Percentiles rank a stretch among this genome's conserved stretches.
phyloP scores from a whole-genome alignment of 2,888 invertebrate species.

The Teleiodes luculella region DNA sequence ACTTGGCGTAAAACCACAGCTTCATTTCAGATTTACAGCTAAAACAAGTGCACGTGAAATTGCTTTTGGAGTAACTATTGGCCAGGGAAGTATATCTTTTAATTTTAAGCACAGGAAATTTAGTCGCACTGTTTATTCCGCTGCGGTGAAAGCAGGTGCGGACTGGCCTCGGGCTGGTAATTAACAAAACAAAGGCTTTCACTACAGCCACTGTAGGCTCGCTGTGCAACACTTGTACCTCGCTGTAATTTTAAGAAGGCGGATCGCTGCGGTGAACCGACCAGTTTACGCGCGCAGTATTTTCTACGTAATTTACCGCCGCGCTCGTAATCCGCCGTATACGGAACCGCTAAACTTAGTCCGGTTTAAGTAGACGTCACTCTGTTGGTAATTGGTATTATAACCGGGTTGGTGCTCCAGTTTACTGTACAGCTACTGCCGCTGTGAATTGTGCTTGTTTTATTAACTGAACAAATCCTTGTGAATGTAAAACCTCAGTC shows the following conservation, averaged over 20 bases:
- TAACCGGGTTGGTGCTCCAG: not conserved
- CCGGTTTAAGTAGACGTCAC: constrained; percentile 14
- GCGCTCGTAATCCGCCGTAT: constrained; percentile 14
- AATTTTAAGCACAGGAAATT: constrained; percentile 61
- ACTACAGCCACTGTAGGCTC: constrained; percentile 49
- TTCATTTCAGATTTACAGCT: not conserved
- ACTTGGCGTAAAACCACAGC: not conserved
- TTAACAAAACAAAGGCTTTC: constrained; percentile 70
- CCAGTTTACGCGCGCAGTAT: constrained; percentile 31
- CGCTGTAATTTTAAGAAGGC: constrained; percentile 53
- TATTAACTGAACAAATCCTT: too few relatives aligned
- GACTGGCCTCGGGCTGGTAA: constrained; percentile 54
- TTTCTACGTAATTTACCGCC: constrained; percentile 18
- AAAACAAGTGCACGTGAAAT: constrained; percentile 11
- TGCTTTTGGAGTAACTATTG: constrained; percentile 36
- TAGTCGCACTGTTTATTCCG: constrained; percentile 58
- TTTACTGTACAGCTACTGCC: constrained; percentile 2
- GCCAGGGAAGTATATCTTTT: constrained; percentile 51
- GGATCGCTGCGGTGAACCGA: constrained; percentile 42
- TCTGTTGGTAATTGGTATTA: constrained; percentile 14
- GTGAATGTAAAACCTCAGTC: too few relatives aligned
- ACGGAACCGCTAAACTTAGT: constrained; percentile 16
- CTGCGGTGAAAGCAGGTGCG: constrained; percentile 62
- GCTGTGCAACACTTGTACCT: constrained; percentile 26
- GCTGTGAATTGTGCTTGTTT: too few relatives aligned